These are phyloP conservation scores for Sitophilus oryzae DNA, from an alignment of 1,140 invertebrate genomes.

Conservation along the genomic window DNA sequence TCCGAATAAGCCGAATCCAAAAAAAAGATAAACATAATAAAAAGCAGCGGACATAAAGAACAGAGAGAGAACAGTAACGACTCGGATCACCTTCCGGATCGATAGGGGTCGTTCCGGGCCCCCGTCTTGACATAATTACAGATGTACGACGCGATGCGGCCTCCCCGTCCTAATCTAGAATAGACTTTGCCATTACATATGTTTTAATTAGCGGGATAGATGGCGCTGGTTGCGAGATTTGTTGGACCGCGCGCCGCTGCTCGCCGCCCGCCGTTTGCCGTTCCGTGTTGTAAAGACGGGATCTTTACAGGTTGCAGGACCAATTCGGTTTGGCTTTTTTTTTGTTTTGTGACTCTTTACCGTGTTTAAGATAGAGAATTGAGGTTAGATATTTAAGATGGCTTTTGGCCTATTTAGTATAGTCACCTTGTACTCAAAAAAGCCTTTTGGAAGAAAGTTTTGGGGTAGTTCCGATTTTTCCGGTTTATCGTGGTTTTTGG, in stretches of 20 bases:
- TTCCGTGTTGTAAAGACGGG: conserved; percentile 1
- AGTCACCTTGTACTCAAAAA: no score
- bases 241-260: conserved; percentile 27
- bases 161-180: conserved; percentile 31
- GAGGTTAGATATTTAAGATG: no score
- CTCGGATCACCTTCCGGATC: not conserved
- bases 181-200: conserved; percentile 38
- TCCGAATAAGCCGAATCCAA: not conserved
- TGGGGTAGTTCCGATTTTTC: no score
- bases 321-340: no score
- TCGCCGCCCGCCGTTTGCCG: conserved; percentile 19
- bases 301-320: not conserved
- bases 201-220: conserved; percentile 41
- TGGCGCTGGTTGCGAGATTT: conserved; percentile 36
- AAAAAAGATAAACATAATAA: not conserved
- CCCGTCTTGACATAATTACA: conserved; percentile 27
- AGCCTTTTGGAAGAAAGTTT: no score
- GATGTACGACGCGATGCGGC: conserved; percentile 31
- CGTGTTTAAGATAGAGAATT: no score
- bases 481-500: no score
- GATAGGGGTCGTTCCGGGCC: not conserved
- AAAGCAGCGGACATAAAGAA: no score
- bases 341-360: no score
- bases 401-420: no score
- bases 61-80: not conserved